phyloP scores from a whole-genome alignment of 2,797 vertebrate species.

The Oryzias dopingdopingensis region DNA sequence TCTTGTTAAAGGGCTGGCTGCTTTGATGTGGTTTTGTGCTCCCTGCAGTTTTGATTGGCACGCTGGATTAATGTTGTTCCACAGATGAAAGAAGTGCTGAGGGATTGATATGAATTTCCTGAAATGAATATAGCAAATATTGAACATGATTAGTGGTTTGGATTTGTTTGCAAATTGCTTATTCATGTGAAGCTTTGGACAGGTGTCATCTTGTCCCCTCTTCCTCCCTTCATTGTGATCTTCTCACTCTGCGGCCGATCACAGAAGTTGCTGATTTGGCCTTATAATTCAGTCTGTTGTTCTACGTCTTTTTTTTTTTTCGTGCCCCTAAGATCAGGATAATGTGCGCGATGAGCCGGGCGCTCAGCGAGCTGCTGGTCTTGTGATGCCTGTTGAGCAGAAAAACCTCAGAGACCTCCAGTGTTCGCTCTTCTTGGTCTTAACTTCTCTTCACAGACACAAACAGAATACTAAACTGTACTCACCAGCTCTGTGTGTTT shows the following conservation, averaged over 20 bases:
- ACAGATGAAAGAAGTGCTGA: slow-evolving; percentile 55
- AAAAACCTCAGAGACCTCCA: slow-evolving; percentile 29
- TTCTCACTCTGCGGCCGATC: slow-evolving; percentile 25
- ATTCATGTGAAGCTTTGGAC: slow-evolving; percentile 35
- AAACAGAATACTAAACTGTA: slow-evolving; percentile 17
- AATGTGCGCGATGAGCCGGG: slow-evolving; percentile 28
- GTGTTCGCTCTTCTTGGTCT: slow-evolving; percentile 30
- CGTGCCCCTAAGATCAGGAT: slow-evolving; percentile 17
- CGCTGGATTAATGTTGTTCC: slow-evolving; percentile 56
- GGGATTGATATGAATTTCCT: slow-evolving; percentile 43
- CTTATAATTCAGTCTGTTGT: slow-evolving; percentile 16
- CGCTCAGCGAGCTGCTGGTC: slow-evolving; percentile 5
- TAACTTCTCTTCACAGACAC: slow-evolving; percentile 4
- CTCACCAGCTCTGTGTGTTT: slow-evolving; percentile 14
- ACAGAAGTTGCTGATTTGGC: slow-evolving; percentile 16
- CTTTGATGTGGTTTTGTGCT: slow-evolving; percentile 72
- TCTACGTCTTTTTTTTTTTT: neutral
- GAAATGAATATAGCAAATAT: slow-evolving; percentile 56
- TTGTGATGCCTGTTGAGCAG: slow-evolving; percentile 27
- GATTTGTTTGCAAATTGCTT: slow-evolving; percentile 53
- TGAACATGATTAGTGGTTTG: slow-evolving; percentile 59
- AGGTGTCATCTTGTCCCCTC: slow-evolving; percentile 39
- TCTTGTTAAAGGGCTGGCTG: slow-evolving; percentile 66
- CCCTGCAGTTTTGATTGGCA: slow-evolving; percentile 73
- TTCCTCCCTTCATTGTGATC: slow-evolving; percentile 15